Evolutionary conservation across 2,797 vertebrate genomes (phyloP), one percentile per base, ranked within the genome.

Genomic region (Lagorchestes hirsutus): DNA sequence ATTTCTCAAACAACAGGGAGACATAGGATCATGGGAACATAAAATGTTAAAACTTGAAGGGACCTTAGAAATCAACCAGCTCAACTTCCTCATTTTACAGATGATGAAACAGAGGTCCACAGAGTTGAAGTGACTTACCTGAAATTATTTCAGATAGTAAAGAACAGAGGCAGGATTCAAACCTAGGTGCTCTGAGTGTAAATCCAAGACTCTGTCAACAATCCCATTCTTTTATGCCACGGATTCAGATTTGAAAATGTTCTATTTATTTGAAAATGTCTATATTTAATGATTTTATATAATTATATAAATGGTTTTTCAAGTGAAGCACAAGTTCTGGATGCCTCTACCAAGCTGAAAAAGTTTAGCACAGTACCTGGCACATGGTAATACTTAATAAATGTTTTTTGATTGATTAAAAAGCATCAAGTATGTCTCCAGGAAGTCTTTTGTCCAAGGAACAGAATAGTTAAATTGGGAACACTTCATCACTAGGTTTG

Each of bases 151-250:
- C 74, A 82, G 40, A 82, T 27, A 46, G 22, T 82, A 46, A 50
- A 87, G 40, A 27, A 8, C 40, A 50, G 9, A 87, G 74, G 9
- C 40, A 87, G 10, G 74, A 87, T 87, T 87, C 40, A 87, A 87
- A 87, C 24, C 24, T 24, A 46, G 22, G 40, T 50, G 10, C 22
- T 87, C 22, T 87, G 9, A 87, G 3, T 87, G 8, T 12, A 87
- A 87, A 46, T 50, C 13, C 40, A 11, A 87, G n/a, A 82, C 40
- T 87, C 74, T 91, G 62, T 93, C 94, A n/a, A 55, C 50, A 93
- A 27, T 87, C 24, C 74, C 28, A 87, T 87, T 87, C 40, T 87
- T 87, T 27, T 50, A 87, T 50, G 31, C 8, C 62, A 52, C 34
- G 74, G 14, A 34, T 8, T 54, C 58, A 50, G 31, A 58, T 92